phyloP scores from a whole-genome alignment of 2,113 vertebrate species.

The Grantiella picta region DNA sequence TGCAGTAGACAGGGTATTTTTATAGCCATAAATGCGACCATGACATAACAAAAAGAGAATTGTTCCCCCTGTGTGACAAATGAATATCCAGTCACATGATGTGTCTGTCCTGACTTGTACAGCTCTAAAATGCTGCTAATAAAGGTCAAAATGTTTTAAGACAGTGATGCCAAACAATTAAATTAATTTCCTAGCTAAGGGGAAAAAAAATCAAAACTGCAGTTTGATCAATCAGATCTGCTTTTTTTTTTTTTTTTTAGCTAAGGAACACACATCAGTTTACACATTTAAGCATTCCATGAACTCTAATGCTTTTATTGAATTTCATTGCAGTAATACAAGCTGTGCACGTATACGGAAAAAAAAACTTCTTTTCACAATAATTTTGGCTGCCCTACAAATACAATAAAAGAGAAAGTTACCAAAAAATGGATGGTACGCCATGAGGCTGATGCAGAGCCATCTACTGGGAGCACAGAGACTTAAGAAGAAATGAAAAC shows the following conservation, averaged over 20 bases:
- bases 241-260: neutral
- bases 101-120: neutral
- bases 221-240: neutral
- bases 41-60: neutral
- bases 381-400: neutral
- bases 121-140: neutral
- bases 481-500: neutral
- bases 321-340: neutral
- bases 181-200: neutral
- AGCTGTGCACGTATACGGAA: neutral
- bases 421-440: neutral
- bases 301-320: neutral
- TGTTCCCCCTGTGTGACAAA: neutral
- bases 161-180: neutral
- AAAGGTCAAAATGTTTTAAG: neutral
- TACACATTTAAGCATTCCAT: neutral
- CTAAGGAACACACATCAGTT: neutral
- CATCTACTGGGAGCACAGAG: neutral
- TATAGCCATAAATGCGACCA: neutral
- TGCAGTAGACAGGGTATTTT: neutral
- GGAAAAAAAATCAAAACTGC: neutral
- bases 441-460: neutral
- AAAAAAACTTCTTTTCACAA: neutral
- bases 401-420: neutral
- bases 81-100: neutral